Evolutionary conservation across 2,113 vertebrate genomes (phyloP).

Genomic region (Aegotheles bennettii): DNA sequence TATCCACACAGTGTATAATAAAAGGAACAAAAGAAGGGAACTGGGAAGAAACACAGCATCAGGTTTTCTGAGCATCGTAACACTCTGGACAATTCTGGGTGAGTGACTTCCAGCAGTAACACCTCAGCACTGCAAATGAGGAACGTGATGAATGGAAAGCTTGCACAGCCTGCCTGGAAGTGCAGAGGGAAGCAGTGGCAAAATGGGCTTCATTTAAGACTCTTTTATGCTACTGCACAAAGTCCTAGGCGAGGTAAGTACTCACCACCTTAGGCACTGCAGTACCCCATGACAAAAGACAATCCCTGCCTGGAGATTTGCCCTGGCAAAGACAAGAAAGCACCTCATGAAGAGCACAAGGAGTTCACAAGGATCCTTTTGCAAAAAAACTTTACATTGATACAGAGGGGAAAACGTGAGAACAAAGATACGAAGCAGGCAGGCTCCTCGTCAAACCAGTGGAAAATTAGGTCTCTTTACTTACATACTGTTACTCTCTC

Average conservation of each 20-base stretch:
- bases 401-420: not conserved
- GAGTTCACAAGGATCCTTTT: not conserved
- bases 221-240: not conserved
- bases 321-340: not conserved
- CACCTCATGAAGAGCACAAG: fast-evolving
- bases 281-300: not conserved
- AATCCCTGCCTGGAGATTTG: not conserved
- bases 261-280: not conserved
- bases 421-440: not conserved
- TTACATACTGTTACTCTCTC: not conserved
- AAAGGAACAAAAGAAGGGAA: not conserved
- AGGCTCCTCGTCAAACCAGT: not conserved
- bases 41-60: not conserved
- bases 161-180: not conserved
- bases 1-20: not conserved
- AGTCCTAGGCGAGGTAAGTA: not conserved
- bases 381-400: not conserved
- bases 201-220: not conserved
- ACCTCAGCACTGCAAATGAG: not conserved
- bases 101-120: not conserved
- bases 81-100: not conserved
- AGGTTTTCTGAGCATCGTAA: not conserved
- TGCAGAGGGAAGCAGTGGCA: not conserved
- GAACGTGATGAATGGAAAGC: not conserved
- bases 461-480: not conserved